Evolutionary conservation across 2,888 invertebrate genomes (phyloP), one percentile per base, ranked within the genome.

Genomic region (Junonia oenone): DNA sequence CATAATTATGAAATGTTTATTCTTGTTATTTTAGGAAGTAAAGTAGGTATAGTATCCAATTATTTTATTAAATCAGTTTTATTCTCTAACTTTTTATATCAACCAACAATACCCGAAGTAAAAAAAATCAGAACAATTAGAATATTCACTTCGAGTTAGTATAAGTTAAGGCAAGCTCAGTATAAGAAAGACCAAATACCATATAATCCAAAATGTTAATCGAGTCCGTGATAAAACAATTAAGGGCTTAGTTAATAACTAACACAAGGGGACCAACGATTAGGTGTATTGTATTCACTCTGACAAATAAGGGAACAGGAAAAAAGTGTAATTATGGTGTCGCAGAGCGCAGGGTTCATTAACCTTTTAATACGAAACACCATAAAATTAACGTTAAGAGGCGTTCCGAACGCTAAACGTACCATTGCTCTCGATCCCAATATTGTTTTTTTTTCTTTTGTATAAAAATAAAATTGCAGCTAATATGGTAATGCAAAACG

Each of bases 301-400:
- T 59, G 62, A 72, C 78, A 78, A 76, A 69, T 57, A 64, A 76
- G 71, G 73, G 83, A 79, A 81, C 83, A 80, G 78, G n/a, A 74
- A 73, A 78, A 81, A 73, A 65, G 67, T 67, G 70, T 78, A 83
- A 81, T 83, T 79, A 80, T 71, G 65, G 65, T 71, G 69, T 68
- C 70, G 67, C 70, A 67, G 66, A 65, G 66, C 71, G 70, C 69
- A 72, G 64, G 72, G 83, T 76, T 77, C 76, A 68, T 64, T 74
- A 64, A 71, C 73, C 64, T 62, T 58, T 46, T 48, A 38, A 56
- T 45, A 51, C 33, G 40, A 27, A 35, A 37, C 26, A 27, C 33
- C 51, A 43, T 43, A 46, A 35, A 55, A 51, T 43, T 43, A 31
- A 35, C 35, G 27, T 17, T 19, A 9, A 56, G 29, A 40, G 27